phyloP scores from a whole-genome alignment of 2,113 vertebrate genomes.

The Lophius piscatorius region DNA sequence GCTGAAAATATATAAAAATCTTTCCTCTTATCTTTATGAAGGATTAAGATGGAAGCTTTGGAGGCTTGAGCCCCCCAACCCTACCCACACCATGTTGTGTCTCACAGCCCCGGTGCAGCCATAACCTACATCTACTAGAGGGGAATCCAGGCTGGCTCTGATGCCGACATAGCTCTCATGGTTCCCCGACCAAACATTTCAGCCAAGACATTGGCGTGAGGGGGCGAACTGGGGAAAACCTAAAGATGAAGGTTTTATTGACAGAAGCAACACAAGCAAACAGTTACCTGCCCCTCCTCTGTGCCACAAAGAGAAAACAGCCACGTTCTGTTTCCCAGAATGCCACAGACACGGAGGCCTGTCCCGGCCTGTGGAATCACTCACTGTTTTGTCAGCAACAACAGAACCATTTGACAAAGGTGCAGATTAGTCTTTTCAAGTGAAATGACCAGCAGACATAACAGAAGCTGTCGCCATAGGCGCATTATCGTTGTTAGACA shows the following conservation, averaged over 20 bases:
- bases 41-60: neutral
- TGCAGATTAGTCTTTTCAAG: constrained; percentile 49
- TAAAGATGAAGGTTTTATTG: constrained; percentile 33
- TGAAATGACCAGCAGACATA: constrained; percentile 45
- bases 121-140: constrained; percentile 55
- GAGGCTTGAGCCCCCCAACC: neutral
- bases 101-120: constrained; percentile 34
- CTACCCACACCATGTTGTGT: neutral
- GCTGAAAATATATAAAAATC: neutral
- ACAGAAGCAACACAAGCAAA: constrained; percentile 42
- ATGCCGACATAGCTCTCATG: constrained; percentile 64
- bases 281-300: constrained; percentile 6
- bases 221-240: constrained; percentile 26
- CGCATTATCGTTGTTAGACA: constrained; percentile 14
- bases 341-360: constrained; percentile 59
- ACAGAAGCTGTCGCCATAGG: constrained; percentile 38
- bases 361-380: constrained; percentile 63
- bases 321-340: constrained; percentile 43
- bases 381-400: constrained; percentile 48
- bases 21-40: neutral
- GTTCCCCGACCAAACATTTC: constrained; percentile 36
- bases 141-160: constrained; percentile 42
- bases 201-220: constrained; percentile 22
- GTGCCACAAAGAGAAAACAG: constrained; percentile 39
- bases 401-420: constrained; percentile 51